phyloP scores from a whole-genome alignment of 2,113 vertebrate species.

The Coracopsis vasa region DNA sequence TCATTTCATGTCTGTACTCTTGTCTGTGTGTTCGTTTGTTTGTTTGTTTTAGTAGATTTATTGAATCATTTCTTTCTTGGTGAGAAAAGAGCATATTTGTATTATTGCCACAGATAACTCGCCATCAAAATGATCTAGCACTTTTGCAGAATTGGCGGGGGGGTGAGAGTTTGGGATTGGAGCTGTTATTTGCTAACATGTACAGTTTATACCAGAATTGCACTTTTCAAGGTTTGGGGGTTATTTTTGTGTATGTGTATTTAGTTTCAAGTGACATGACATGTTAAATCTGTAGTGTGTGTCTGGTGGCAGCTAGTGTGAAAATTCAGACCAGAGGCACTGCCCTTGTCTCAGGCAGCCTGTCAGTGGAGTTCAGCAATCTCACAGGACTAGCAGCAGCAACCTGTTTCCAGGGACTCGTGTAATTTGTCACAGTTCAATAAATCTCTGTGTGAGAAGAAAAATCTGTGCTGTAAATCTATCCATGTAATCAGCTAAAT shows the following conservation, averaged over 20 bases:
- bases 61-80: background rate
- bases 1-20: background rate
- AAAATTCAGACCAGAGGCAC: constrained; percentile 1
- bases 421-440: background rate
- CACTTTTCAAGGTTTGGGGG: background rate
- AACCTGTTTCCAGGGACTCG: constrained; percentile 1
- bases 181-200: background rate
- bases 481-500: background rate
- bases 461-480: constrained; percentile 21
- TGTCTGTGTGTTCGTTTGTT: background rate
- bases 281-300: background rate
- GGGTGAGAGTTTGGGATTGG: background rate
- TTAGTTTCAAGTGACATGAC: background rate
- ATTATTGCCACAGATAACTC: background rate
- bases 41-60: background rate
- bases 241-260: background rate
- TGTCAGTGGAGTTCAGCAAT: background rate
- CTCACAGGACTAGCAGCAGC: background rate
- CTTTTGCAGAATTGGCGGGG: background rate
- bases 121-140: constrained; percentile 18
- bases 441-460: background rate
- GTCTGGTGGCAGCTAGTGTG: background rate
- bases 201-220: background rate
- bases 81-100: constrained; percentile 2
- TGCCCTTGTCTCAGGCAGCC: background rate